A percentile compares a stretch with the other conserved stretches of the same genome.
Evolutionary conservation across 2,888 invertebrate genomes (phyloP).

Genomic region (Diaperis boleti): DNA sequence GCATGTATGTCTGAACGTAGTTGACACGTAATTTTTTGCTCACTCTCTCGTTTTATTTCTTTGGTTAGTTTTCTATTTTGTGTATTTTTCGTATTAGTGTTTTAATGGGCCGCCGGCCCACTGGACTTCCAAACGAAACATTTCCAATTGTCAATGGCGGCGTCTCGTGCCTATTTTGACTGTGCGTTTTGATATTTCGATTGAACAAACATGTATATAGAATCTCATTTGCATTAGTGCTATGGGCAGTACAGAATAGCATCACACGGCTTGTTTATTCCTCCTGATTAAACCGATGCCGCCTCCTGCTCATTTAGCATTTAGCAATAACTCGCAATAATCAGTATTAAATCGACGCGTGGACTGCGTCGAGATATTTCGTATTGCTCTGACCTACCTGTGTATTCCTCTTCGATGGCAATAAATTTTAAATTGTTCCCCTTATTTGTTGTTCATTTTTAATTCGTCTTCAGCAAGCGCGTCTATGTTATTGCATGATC

Average conservation of each 20-base stretch:
- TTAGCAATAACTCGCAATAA: conserved; percentile 71
- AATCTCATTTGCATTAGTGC: conserved; percentile 54
- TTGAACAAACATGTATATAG: conserved; percentile 44
- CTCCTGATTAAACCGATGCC: conserved; percentile 47
- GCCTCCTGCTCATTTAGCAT: conserved; percentile 65
- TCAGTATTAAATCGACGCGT: conserved; percentile 63
- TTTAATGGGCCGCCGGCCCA: conserved; percentile 27
- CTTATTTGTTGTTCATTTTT: conserved; percentile 4
- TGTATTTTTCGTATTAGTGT: conserved; percentile 28
- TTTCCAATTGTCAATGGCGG: conserved; percentile 63
- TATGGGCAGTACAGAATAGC: conserved; percentile 55
- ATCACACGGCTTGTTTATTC: conserved; percentile 45
- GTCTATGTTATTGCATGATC: conserved; percentile 44
- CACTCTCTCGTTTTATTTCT: conserved; percentile 43
- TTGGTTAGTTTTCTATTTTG: conserved; percentile 38
- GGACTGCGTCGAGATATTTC: conserved; percentile 28
- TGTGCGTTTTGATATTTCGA: conserved; percentile 56
- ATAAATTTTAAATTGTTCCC: conserved; percentile 44
- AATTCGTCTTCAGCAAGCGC: conserved; percentile 10
- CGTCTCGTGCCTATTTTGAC: conserved; percentile 60
- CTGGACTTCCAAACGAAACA: conserved; percentile 53
- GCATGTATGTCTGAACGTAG: conserved; percentile 85
- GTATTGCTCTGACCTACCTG: conserved; percentile 25
- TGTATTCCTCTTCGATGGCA: conserved; percentile 56
- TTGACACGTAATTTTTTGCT: conserved; percentile 49